A percentile compares a stretch with the other conserved stretches of the same genome.
phyloP scores from a whole-genome alignment of 2,888 invertebrate species.

The Girardia tigrina region DNA sequence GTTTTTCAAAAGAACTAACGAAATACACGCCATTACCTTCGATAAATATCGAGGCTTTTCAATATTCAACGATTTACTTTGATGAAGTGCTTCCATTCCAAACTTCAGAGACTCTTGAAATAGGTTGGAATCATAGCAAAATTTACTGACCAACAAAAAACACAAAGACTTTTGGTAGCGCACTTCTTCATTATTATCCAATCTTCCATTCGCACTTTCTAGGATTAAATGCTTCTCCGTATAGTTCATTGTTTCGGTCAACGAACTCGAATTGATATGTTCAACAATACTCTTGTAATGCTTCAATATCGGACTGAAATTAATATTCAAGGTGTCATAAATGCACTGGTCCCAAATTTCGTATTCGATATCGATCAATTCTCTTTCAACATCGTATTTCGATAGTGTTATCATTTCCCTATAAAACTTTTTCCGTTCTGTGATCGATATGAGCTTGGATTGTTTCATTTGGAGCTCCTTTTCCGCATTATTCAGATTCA shows the following conservation, averaged over 20 bases:
- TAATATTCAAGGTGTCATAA: background rate
- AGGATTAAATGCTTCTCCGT: background rate
- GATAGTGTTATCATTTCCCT: background rate
- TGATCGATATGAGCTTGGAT: background rate
- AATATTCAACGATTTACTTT: conserved; percentile 1
- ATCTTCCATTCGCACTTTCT: background rate
- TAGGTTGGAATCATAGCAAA: background rate
- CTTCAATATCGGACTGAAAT: background rate
- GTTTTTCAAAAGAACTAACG: background rate
- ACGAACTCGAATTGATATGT: background rate
- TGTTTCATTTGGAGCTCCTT: background rate
- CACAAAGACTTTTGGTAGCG: background rate
- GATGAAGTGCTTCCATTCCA: conserved; percentile 10
- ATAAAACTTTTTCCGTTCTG: background rate
- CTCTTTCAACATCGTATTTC: background rate
- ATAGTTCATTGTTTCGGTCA: background rate
- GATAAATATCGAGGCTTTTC: conserved; percentile 8
- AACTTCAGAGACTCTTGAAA: background rate
- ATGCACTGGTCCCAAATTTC: conserved; percentile 19
- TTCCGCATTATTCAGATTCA: background rate
- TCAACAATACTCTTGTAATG: background rate
- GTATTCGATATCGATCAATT: background rate
- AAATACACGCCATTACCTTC: background rate
- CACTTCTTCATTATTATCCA: background rate
- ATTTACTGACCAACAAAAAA: conserved; percentile 8